These are phyloP conservation scores for Irena cyanogastra DNA, from an alignment of 2,113 vertebrate species.

Conservation along the genomic window DNA sequence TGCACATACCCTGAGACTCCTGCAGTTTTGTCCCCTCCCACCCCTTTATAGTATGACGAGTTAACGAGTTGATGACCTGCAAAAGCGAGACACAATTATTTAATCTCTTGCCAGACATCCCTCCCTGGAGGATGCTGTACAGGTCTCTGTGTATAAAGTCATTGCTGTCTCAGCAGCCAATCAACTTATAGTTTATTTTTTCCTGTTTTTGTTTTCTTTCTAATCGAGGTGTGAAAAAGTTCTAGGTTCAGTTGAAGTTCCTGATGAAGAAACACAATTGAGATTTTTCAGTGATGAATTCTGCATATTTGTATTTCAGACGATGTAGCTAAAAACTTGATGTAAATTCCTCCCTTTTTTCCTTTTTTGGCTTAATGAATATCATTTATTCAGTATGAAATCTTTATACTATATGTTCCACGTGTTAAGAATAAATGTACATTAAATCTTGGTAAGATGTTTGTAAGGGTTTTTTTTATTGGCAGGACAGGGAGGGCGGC, in stretches of 20 bases:
- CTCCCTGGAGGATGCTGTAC: slow-evolving; percentile 80
- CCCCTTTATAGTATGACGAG: slow-evolving; percentile 81
- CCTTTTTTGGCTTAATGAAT: slow-evolving; percentile 99
- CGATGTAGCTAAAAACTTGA: slow-evolving; percentile 99
- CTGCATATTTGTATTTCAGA: slow-evolving; percentile 99
- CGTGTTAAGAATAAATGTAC: slow-evolving; percentile 99
- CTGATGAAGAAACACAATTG: slow-evolving; percentile 99
- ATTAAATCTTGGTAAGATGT: slow-evolving; percentile 99
- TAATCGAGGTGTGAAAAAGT: slow-evolving; percentile 89
- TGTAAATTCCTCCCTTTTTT: slow-evolving; percentile 99
- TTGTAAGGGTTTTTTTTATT: slow-evolving; percentile 89
- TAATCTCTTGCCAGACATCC: slow-evolving; percentile 85
- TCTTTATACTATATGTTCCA: slow-evolving; percentile 99
- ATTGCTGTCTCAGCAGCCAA: slow-evolving; percentile 88
- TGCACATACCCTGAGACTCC: slow-evolving; percentile 88
- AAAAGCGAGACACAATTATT: slow-evolving; percentile 84
- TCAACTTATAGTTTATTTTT: slow-evolving; percentile 85
- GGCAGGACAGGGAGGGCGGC: neutral
- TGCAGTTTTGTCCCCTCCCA: slow-evolving; percentile 81
- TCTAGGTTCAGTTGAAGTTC: slow-evolving; percentile 91
- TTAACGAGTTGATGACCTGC: slow-evolving; percentile 84
- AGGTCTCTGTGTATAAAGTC: slow-evolving; percentile 86
- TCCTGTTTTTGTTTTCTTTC: slow-evolving; percentile 83
- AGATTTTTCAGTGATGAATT: slow-evolving; percentile 98
- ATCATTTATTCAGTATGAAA: slow-evolving; percentile 99